Evolutionary conservation across 2,888 invertebrate species (phyloP).

Genomic region (Oasisia sp.): DNA sequence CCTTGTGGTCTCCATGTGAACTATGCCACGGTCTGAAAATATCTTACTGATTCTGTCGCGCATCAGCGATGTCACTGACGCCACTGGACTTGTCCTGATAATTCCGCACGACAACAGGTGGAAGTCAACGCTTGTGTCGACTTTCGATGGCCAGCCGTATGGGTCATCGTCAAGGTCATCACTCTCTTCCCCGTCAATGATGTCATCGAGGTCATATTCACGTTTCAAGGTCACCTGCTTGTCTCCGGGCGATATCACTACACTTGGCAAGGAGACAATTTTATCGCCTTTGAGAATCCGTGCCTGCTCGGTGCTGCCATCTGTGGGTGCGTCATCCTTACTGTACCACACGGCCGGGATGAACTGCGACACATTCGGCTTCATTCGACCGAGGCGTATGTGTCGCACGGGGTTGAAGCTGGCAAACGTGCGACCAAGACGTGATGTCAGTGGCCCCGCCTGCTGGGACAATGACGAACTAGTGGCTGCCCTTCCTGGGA

Average conservation of each 20-base stretch:
- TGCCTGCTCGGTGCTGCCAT: constrained; percentile 19
- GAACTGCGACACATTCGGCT: constrained; percentile 24
- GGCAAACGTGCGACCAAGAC: constrained; percentile 71
- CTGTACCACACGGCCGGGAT: constrained; percentile 33
- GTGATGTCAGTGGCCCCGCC: constrained; percentile 26
- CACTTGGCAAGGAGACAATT: constrained; percentile 17
- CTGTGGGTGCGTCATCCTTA: constrained; percentile 22
- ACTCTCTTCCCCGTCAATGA: not conserved
- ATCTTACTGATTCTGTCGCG: not conserved
- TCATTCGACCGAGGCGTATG: constrained; percentile 37
- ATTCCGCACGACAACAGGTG: not conserved
- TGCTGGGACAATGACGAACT: constrained; percentile 21
- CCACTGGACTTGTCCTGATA: not conserved
- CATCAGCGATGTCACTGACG: not conserved
- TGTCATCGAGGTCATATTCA: not conserved
- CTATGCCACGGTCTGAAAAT: not conserved
- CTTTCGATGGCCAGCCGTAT: not conserved
- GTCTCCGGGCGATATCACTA: not conserved
- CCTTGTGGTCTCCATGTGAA: not conserved
- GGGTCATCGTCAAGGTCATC: not conserved
- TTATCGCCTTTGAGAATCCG: constrained; percentile 27
- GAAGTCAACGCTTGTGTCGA: not conserved
- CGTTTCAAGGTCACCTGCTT: not conserved
- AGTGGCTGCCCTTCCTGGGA: constrained; percentile 23
- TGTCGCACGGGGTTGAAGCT: constrained; percentile 77